Evolutionary conservation across 2,113 vertebrate genomes (phyloP).

Genomic region (Mustela nigripes): DNA sequence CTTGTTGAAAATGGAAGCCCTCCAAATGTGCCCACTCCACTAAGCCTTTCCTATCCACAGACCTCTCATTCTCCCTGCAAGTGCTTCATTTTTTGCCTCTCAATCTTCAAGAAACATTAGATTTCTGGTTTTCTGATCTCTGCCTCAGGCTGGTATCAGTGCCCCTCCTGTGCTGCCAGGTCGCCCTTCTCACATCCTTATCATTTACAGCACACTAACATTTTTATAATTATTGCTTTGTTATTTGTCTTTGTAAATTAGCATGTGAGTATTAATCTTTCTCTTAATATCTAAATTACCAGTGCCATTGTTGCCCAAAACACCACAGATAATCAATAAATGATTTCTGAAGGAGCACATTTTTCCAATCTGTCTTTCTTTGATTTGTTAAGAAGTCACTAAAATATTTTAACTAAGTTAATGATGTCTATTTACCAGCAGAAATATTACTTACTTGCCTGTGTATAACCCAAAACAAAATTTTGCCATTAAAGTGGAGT

Average conservation of each 20-base stretch:
- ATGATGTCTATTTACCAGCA: neutral
- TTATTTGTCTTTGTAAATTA: conserved; percentile 17
- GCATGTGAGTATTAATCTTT: conserved; percentile 4
- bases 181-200: neutral
- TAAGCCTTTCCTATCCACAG: neutral
- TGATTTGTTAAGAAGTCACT: neutral
- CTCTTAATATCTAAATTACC: conserved; percentile 8
- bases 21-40: neutral
- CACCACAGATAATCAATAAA: neutral
- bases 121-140: neutral
- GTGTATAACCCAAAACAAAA: neutral
- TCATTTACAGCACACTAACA: neutral
- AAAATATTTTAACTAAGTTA: neutral
- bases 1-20: neutral
- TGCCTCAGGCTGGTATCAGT: neutral
- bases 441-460: neutral
- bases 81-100: neutral
- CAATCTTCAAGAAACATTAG: neutral
- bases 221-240: neutral
- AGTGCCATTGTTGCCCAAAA: neutral
- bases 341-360: neutral
- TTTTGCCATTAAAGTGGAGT: neutral
- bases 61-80: neutral
- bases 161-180: neutral
- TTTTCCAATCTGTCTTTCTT: neutral